Evolutionary conservation across 1,140 invertebrate species (phyloP).

Genomic region (Bombus pyrosoma): DNA sequence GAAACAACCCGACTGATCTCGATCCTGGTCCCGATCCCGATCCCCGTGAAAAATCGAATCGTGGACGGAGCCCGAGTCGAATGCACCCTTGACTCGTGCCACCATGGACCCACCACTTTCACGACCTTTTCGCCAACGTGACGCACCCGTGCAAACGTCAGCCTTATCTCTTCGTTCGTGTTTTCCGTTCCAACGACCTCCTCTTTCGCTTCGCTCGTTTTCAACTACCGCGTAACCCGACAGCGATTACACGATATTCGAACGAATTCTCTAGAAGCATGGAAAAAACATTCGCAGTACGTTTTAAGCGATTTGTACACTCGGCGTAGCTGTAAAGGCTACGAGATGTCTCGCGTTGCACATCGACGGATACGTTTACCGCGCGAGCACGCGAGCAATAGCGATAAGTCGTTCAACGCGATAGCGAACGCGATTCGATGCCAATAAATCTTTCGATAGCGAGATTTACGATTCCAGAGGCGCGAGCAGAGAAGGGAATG

Average conservation of each 20-base stretch:
- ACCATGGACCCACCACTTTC: neutral
- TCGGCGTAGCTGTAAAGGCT: no score
- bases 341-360: slow-evolving; percentile 26
- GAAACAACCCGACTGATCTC: slow-evolving; percentile 52
- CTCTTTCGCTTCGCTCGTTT: no score
- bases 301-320: neutral
- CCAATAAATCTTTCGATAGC: slow-evolving; percentile 73
- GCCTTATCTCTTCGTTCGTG: slow-evolving; percentile 16
- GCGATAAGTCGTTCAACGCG: slow-evolving; percentile 67
- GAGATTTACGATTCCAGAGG: slow-evolving; percentile 69
- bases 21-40: slow-evolving; percentile 72
- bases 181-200: neutral
- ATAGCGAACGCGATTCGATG: slow-evolving; percentile 71
- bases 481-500: slow-evolving; percentile 12
- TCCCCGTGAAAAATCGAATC: slow-evolving; percentile 80
- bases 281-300: neutral
- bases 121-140: neutral
- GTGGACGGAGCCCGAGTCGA: slow-evolving; percentile 60
- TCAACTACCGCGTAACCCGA: neutral
- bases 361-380: slow-evolving; percentile 36
- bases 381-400: slow-evolving; percentile 42
- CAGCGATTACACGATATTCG: neutral
- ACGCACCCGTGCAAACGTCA: neutral
- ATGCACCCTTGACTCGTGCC: slow-evolving; percentile 70
- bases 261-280: neutral